A percentile compares a stretch with the other conserved stretches of the same genome.
Evolutionary conservation across 2,888 invertebrate species (phyloP).

Genomic region (Philhelius pedissequus): DNA sequence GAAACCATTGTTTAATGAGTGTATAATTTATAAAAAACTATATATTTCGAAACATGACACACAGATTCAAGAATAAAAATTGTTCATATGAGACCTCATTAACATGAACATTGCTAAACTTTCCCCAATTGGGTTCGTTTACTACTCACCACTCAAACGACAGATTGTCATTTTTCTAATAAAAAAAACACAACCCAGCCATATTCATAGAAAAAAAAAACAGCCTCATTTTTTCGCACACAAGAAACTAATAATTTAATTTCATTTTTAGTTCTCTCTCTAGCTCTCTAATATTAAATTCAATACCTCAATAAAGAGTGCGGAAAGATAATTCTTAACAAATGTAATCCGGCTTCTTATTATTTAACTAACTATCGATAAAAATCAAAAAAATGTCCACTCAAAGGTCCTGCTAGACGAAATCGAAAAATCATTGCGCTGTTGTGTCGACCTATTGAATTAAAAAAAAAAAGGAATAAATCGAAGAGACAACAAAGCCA

Average conservation of each 20-base stretch:
- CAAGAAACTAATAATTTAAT: not conserved
- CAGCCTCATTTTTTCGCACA: not conserved
- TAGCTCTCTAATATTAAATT: not conserved
- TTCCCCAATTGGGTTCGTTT: too few species aligned
- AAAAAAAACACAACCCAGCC: not conserved
- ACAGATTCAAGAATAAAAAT: too few species aligned
- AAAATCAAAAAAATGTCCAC: not conserved
- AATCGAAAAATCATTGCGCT: not conserved
- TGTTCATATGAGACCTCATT: too few species aligned
- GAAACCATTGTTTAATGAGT: too few species aligned
- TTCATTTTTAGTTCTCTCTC: not conserved
- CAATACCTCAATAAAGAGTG: not conserved
- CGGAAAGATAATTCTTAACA: not conserved
- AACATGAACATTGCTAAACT: too few species aligned
- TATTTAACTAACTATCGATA: not conserved
- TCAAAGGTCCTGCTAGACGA: not conserved
- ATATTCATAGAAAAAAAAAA: not conserved
- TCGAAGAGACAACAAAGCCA: not conserved
- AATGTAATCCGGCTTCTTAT: conserved; percentile 1
- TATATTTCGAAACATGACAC: too few species aligned
- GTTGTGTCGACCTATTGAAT: not conserved
- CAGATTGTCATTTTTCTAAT: not conserved
- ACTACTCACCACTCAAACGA: not conserved
- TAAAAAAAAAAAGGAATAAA: not conserved
- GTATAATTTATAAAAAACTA: too few species aligned